Percentiles rank a stretch among this genome's conserved stretches.
Evolutionary conservation across 2,888 invertebrate species (phyloP).

Genomic region (Latrodectus hesperus): DNA sequence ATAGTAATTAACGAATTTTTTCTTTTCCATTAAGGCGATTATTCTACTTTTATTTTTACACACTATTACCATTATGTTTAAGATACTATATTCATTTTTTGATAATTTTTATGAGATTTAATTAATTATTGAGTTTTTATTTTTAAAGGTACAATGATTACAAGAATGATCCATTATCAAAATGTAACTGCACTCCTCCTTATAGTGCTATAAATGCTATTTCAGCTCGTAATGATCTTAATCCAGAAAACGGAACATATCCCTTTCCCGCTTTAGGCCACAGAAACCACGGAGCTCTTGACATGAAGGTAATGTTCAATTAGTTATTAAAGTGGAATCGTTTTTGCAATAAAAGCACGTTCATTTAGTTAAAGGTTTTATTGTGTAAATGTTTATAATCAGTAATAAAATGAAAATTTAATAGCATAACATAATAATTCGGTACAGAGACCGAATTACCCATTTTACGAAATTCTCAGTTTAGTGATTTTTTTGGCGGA

Average conservation of each 20-base stretch:
- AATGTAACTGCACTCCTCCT: conserved; percentile 82
- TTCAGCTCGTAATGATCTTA: conserved; percentile 83
- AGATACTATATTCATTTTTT: not conserved
- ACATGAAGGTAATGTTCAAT: conserved; percentile 79
- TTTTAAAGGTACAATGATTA: conserved; percentile 81
- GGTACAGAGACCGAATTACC: too few relatives aligned
- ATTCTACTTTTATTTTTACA: not conserved
- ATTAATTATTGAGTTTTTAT: not conserved
- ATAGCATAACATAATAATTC: too few relatives aligned
- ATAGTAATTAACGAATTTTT: not conserved
- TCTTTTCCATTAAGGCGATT: too few relatives aligned
- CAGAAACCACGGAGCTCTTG: conserved; percentile 82
- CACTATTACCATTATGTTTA: not conserved
- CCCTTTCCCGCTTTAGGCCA: conserved; percentile 83
- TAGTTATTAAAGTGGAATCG: not conserved
- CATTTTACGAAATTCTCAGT: too few relatives aligned
- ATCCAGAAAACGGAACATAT: conserved; percentile 82
- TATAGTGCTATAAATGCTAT: conserved; percentile 84
- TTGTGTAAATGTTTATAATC: too few relatives aligned
- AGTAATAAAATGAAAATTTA: too few relatives aligned
- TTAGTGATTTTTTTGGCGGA: too few relatives aligned
- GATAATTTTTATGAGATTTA: too few relatives aligned
- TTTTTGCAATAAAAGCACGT: too few relatives aligned
- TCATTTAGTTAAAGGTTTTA: too few relatives aligned
- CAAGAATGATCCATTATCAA: conserved; percentile 81